Evolutionary conservation across 2,113 vertebrate genomes (phyloP).

Genomic region (Dicrurus megarhynchus): DNA sequence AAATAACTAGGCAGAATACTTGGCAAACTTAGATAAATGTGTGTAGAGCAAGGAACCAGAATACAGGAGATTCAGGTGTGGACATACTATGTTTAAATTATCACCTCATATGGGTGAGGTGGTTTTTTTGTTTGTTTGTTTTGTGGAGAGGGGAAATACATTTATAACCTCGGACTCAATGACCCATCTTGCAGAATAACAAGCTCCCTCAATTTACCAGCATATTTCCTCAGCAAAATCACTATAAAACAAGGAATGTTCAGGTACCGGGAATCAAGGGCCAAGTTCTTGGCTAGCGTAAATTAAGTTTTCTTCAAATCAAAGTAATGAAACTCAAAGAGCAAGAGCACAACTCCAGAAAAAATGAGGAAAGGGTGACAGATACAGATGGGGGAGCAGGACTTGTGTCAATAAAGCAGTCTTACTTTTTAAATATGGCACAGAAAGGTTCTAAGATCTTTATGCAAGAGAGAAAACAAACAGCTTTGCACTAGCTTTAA

Average conservation of each 20-base stretch:
- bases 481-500: not conserved
- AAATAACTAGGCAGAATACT: not conserved
- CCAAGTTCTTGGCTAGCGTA: not conserved
- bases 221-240: not conserved
- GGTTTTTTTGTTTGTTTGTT: not conserved
- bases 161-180: not conserved
- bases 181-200: not conserved
- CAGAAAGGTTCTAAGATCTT: not conserved
- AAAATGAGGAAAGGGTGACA: not conserved
- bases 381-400: not conserved
- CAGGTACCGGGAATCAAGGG: not conserved
- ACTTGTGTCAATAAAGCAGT: not conserved
- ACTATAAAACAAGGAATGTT: not conserved
- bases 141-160: not conserved
- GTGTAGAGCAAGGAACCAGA: not conserved
- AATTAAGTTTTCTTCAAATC: conserved; percentile 9
- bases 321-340: not conserved
- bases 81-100: not conserved
- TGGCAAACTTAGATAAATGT: not conserved
- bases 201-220: not conserved
- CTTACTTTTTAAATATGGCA: not conserved
- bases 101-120: not conserved
- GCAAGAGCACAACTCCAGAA: not conserved
- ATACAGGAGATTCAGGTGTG: not conserved
- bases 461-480: not conserved